Evolutionary conservation across 1,140 invertebrate genomes (phyloP), one percentile per base, ranked within the genome.

Genomic region (Chrysopa pallens): DNA sequence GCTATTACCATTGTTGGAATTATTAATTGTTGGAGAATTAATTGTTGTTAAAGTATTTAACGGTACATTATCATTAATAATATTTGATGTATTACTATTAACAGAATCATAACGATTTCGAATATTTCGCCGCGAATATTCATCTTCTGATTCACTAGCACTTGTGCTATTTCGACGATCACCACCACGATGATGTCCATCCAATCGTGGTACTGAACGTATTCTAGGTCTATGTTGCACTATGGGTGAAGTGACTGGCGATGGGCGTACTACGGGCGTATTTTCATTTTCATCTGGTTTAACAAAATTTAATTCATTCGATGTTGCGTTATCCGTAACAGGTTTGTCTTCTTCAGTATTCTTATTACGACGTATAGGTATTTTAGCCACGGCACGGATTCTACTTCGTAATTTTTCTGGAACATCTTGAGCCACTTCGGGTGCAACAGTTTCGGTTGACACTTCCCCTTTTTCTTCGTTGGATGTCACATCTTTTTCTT

Each of bases 131-230:
- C 48, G 13, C 38, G 49, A 42, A 23, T 3, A 23, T 23, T 59
- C 59, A 52, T 61, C 59, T 46, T 60, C 58, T 8, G 57, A 60
- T 51, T 61, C 59, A 40, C 57, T 59, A 38, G 57, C 56, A 43
- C 50, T 52, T 6, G 48, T 49, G 12, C 49, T 42, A 46, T 54
- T 57, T 42, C 48, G 53, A 42, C 54, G 56, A 11, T 47, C 51
- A 46, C 57, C 51, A 23, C 55, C 42, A 35, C 54, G 44, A 23
- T 23, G 17, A 23, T 23, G 17, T 3, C 17, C 17, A 36, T 46
- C 45, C 15, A 61, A 36, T 37, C 49, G 43, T 1, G 59, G 58
- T 9, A 59, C 42, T 6, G 57, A 51, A 45, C 57, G 58, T 33
- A 60, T 59, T 42, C 57, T 48, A 6, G 42, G 31, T 13, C 59